Evolutionary conservation across 2,797 vertebrate species (phyloP).

Genomic region (Ataeniobius toweri): DNA sequence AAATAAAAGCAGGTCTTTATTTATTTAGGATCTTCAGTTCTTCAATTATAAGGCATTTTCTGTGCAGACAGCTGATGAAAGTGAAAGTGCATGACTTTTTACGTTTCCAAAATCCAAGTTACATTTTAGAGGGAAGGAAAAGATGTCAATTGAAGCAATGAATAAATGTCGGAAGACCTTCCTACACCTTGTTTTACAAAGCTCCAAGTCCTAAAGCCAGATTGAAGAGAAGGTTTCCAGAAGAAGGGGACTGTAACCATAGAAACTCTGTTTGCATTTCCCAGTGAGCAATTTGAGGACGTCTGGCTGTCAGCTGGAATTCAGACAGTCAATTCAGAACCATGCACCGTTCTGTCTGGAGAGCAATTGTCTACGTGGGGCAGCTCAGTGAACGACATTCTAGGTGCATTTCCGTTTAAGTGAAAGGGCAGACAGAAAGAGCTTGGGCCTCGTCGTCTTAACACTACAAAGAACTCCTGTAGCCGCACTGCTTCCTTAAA

Average conservation of each 20-base stretch:
- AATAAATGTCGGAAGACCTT: constrained; percentile 32
- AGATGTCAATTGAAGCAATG: constrained; percentile 39
- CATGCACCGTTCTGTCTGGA: constrained; percentile 65
- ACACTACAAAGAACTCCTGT: constrained; percentile 22
- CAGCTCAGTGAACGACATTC: constrained; percentile 66
- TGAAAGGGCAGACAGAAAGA: constrained; percentile 59
- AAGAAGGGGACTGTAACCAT: constrained; percentile 74
- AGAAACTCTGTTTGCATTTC: constrained; percentile 86
- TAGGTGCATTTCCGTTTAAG: constrained; percentile 70
- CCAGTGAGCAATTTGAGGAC: constrained; percentile 76
- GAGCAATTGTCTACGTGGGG: constrained; percentile 64
- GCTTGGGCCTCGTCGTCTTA: constrained; percentile 38
- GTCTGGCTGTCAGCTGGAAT: constrained; percentile 78
- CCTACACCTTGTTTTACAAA: constrained; percentile 29
- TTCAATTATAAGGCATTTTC: background rate
- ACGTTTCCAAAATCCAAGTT: background rate
- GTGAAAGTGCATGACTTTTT: background rate
- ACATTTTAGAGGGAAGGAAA: background rate
- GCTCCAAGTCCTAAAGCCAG: constrained; percentile 51
- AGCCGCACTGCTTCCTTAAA: constrained; percentile 21
- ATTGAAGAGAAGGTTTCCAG: constrained; percentile 67
- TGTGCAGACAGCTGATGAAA: background rate
- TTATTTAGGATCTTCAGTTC: background rate
- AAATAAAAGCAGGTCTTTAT: background rate
- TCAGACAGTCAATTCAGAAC: constrained; percentile 72